Conservation (phyloP, 2,797 vertebrate species). For the Scolopax bukidnonensis region DNA sequence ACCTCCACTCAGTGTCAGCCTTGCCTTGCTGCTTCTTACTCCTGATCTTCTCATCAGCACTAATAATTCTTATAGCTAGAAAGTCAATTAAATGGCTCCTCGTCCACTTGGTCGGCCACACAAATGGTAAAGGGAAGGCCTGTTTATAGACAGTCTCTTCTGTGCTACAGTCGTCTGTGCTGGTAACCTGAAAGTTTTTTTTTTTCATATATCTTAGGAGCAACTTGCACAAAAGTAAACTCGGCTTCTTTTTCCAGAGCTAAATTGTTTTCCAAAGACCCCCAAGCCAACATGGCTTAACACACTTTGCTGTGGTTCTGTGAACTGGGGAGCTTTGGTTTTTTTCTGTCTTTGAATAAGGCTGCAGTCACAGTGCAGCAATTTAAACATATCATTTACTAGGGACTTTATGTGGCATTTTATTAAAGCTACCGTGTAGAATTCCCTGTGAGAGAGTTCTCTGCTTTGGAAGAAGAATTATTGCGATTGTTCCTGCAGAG, state of each 20-base stretch:
- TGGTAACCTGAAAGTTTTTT: neutral
- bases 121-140: neutral
- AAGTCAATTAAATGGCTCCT: neutral
- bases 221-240: neutral
- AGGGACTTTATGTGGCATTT: neutral
- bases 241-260: neutral
- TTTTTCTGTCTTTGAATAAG: neutral
- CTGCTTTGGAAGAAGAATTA: neutral
- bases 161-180: neutral
- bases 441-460: neutral
- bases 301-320: neutral
- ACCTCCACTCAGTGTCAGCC: neutral
- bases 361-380: neutral
- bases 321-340: neutral
- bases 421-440: neutral
- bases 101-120: accelerated
- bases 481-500: neutral
- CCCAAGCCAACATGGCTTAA: neutral
- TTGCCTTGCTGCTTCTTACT: neutral
- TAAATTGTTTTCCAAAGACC: neutral
- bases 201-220: neutral
- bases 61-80: neutral
- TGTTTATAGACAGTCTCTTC: neutral
- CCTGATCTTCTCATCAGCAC: neutral
- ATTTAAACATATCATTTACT: neutral